Percentiles rank a stretch among this genome's conserved stretches.
Conservation (phyloP, 2,797 vertebrate species). For the Champsocephalus esox region DNA sequence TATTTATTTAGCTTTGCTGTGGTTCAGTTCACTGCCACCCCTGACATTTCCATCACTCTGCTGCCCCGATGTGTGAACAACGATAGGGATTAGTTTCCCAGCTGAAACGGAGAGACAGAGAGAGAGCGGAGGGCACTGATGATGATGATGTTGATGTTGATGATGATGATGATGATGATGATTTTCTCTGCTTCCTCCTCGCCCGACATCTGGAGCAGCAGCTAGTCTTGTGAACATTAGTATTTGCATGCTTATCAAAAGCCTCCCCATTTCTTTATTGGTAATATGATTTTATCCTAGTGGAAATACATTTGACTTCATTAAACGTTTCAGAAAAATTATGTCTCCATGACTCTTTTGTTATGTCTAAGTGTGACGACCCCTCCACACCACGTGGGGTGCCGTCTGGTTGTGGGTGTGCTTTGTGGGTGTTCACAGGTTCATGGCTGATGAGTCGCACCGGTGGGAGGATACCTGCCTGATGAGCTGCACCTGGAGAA, state of each 20-base stretch:
- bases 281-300: constrained; percentile 73
- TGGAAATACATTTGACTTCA: constrained; percentile 78
- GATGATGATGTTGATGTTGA: not conserved
- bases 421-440: no score
- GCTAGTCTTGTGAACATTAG: constrained; percentile 79
- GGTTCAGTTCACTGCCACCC: constrained; percentile 63
- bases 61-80: constrained; percentile 66
- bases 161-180: not conserved
- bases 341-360: constrained; percentile 22
- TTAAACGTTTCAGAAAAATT: constrained; percentile 83
- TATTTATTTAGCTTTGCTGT: constrained; percentile 81
- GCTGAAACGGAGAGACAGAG: constrained; percentile 20
- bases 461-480: no score
- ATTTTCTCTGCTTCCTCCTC: constrained; percentile 41
- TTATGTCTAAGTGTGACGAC: no score
- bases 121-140: constrained; percentile 16
- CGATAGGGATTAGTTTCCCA: constrained; percentile 55
- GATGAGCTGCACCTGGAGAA: no score
- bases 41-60: constrained; percentile 45
- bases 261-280: constrained; percentile 71
- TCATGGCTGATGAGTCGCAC: no score
- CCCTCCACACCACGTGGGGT: no score
- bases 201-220: constrained; percentile 30
- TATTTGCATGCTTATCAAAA: constrained; percentile 83
- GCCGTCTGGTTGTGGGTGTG: no score